Base-by-base conservation (phyloP, 1,140 invertebrate genomes). In the Lanistes nyassanus region DNA sequence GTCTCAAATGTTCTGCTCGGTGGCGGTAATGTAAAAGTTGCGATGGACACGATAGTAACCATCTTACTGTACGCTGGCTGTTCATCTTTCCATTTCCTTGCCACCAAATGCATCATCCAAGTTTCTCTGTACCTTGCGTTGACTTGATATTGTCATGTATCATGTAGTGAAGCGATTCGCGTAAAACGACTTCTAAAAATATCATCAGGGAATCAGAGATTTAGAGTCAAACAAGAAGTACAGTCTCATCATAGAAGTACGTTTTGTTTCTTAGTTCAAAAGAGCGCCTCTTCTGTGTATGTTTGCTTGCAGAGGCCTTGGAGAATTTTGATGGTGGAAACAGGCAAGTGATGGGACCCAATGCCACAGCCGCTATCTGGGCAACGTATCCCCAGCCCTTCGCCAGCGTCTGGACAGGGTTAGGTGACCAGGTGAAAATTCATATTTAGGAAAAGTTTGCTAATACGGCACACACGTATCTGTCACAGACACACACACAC, bases 341-440 rank as follows among this genome's bases (percentile, higher is more conserved):
- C 29, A 73, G 90, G 62, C 53, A 73, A n/a, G 80, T 90, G n/a
- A 69, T 34, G 16, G 70, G 70, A 4, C 26, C 5, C 21, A 72
- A 72, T 37, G 70, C 66, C 23, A 92, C 92, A 11, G 92, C 91
- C 16, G 90, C 91, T 36, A 92, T 93, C 72, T 93, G 90, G 83
- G 88, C 91, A 31, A 92, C 92, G 3, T 93, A 91, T 81, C 92
- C 92, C 5, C 84, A 86, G 31, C 72, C 80, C 19, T 89, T 88
- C 75, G 82, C 92, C 9, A 84, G 89, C 19, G 83, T 89, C 9
- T 75, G 78, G 37, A 90, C 85, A 51, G 87, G 87, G 19, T 80
- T 92, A 42, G 81, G 87, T 39, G 92, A 92, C 81, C 91, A 92
- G 88, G 90, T 92, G 82, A 79, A 56, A 26, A 2, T 3, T 0